Evolutionary conservation across 1,140 invertebrate species (phyloP), one percentile per base, ranked within the genome.

Genomic region (Brachionus manjavacas): DNA sequence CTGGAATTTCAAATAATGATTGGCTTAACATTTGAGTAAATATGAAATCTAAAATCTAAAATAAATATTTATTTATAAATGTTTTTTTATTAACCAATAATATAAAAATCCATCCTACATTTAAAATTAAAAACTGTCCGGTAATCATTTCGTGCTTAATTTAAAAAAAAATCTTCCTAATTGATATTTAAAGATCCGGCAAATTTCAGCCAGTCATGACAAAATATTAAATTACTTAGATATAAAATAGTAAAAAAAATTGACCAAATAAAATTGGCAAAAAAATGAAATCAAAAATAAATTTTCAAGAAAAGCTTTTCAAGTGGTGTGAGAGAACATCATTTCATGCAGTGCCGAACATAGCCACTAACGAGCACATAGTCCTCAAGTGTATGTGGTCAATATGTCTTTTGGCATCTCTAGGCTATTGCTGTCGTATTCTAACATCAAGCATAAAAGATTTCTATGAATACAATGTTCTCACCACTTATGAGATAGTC

Each of bases 311-410:
- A 39, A 81, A 81, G 46, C 7, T 81, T 9, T 12, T 12, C 9
- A 39, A 14, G 4, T 81, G 79, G 79, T 60, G 52, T 64, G 79
- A 81, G 6, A 60, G 14, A 43, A 81, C 79, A 2, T 64, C 79
- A 23, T 81, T 81, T 64, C 79, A 81, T 43, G 79, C 79, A 12
- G 79, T 81, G 16, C 79, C 79, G 23, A 81, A 81, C 39, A 81
- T 81, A 64, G 79, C 79, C 16, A 81, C 79, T 9, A 64, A 60
- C 20, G 79, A 81, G 43, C 79, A 68, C 9, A 4, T 60, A 8
- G 12, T 46, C 3, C 12, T 81, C 0, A 60, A 81, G 41, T 28
- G 60, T n/a, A 81, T 81, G 52, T 81, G 64, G 52, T 64, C 79
- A 68, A 81, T 81, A 25, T 81, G 79, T 14, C 25, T 81, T 16